Percentiles rank a stretch among this genome's conserved stretches.
Evolutionary conservation across 2,888 invertebrate genomes (phyloP).

Genomic region (Anoplius nigerrimus): DNA sequence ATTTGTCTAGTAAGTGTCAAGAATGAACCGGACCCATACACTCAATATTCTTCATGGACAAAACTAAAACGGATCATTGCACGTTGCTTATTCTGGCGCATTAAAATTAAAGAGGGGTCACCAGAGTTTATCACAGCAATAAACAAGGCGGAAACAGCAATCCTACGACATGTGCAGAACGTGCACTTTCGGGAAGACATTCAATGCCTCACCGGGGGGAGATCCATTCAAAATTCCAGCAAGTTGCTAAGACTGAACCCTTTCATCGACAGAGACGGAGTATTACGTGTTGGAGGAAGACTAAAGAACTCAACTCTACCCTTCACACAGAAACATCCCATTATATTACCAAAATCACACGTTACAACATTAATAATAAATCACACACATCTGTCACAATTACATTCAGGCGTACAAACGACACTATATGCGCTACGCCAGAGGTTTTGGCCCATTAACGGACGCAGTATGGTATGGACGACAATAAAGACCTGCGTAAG

Average conservation of each 20-base stretch:
- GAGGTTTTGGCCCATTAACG: neutral
- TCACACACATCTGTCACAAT: neutral
- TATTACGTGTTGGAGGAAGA: neutral
- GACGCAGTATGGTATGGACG: neutral
- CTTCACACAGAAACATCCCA: neutral
- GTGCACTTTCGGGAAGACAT: neutral
- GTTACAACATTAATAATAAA: neutral
- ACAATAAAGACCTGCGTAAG: neutral
- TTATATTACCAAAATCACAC: neutral
- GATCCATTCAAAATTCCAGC: neutral
- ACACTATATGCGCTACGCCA: neutral
- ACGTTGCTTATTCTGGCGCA: too few relatives aligned
- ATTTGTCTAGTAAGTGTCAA: neutral
- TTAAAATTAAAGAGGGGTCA: too few relatives aligned
- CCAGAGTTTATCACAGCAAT: neutral
- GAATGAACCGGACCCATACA: neutral
- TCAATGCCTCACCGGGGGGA: neutral
- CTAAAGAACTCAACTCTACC: neutral
- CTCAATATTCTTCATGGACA: neutral
- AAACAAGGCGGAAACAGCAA: neutral
- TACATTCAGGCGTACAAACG: neutral
- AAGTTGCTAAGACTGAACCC: neutral
- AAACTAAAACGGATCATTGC: neutral
- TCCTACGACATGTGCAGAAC: conserved; percentile 3
- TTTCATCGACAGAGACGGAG: neutral